phyloP scores from a whole-genome alignment of 2,113 vertebrate genomes.

The Cervus canadensis region DNA sequence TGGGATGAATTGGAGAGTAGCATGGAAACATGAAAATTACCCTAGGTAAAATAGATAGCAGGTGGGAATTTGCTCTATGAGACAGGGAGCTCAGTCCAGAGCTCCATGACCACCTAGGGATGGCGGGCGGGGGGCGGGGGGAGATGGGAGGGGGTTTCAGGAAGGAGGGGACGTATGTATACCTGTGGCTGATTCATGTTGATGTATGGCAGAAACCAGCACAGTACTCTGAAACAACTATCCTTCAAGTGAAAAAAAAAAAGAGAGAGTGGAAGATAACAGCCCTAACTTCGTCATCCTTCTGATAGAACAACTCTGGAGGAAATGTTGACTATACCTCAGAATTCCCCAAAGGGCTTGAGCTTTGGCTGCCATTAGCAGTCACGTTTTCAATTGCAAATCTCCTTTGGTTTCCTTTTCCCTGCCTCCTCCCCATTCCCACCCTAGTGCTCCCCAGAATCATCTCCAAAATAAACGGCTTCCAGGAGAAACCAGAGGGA shows the following conservation, averaged over 20 bases:
- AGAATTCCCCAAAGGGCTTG: background rate
- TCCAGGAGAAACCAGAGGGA: background rate
- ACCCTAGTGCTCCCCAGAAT: background rate
- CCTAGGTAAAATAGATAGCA: background rate
- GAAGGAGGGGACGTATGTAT: background rate
- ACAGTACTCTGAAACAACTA: background rate
- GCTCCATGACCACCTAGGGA: background rate
- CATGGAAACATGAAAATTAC: background rate
- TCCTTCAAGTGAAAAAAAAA: background rate
- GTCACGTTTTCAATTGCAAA: background rate
- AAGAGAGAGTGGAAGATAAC: background rate
- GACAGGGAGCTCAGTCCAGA: background rate
- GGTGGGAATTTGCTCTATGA: background rate
- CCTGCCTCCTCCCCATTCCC: too few relatives aligned
- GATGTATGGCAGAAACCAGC: background rate
- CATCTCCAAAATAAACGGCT: background rate
- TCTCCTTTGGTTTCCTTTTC: background rate
- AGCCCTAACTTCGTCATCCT: background rate
- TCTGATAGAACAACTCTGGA: background rate
- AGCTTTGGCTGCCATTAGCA: fast-evolving
- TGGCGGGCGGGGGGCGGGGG: fast-evolving
- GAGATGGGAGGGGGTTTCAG: background rate
- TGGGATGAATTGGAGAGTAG: background rate
- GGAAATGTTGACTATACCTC: background rate
- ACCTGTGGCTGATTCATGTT: background rate